These are phyloP conservation scores for Psettodes erumei DNA, from an alignment of 2,113 vertebrate species.

Conservation along the genomic window DNA sequence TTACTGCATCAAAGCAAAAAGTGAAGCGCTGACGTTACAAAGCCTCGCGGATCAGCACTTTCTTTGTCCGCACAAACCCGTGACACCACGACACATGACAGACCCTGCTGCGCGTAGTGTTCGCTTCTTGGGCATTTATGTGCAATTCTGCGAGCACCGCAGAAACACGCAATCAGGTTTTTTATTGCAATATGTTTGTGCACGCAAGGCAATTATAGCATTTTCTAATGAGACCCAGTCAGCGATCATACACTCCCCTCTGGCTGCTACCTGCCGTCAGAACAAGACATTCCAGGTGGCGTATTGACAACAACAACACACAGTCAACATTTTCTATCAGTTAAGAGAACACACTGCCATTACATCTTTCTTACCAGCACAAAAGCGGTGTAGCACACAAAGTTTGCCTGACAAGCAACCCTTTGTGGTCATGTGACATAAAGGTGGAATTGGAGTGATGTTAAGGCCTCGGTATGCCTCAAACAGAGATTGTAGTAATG, in stretches of 20 bases:
- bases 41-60: not conserved
- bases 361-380: no score
- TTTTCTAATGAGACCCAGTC: conserved; percentile 42
- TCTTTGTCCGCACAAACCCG: not conserved
- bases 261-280: conserved; percentile 11
- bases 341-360: not conserved
- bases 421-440: no score
- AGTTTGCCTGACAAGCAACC: no score
- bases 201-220: conserved; percentile 23
- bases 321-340: not conserved
- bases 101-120: not conserved
- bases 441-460: no score
- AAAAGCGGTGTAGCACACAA: no score
- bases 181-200: conserved; percentile 31
- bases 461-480: no score
- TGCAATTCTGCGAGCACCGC: conserved; percentile 29
- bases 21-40: not conserved
- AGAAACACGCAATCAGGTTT: conserved; percentile 27
- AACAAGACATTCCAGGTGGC: not conserved
- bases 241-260: conserved; percentile 21
- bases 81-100: not conserved
- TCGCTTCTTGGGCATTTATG: not conserved
- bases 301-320: conserved; percentile 13
- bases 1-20: not conserved
- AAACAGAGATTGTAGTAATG: no score